Evolutionary conservation across 2,888 invertebrate genomes (phyloP).

Genomic region (Emmelina monodactyla): DNA sequence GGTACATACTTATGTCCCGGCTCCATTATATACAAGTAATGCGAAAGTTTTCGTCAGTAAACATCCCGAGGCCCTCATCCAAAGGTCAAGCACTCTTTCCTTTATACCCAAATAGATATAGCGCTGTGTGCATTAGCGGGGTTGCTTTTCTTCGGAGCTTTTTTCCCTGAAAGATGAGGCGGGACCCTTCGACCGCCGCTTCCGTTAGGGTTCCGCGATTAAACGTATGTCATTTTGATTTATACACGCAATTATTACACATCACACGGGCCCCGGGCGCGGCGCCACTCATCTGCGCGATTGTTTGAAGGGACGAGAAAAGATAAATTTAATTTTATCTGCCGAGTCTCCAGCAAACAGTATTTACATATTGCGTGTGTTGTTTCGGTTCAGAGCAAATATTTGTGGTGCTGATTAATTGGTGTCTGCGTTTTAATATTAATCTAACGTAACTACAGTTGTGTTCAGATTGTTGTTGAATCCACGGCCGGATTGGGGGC

Average conservation of each 20-base stretch:
- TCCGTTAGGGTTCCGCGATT: slow-evolving; percentile 42
- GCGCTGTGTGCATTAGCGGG: slow-evolving; percentile 51
- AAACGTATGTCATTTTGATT: slow-evolving; percentile 58
- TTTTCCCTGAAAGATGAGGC: slow-evolving; percentile 25
- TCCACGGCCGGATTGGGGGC: not conserved
- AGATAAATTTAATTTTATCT: slow-evolving; percentile 16
- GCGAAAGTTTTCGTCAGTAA: slow-evolving; percentile 10
- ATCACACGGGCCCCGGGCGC: slow-evolving; percentile 17
- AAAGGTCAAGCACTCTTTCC: slow-evolving; percentile 48
- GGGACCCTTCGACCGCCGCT: slow-evolving; percentile 23
- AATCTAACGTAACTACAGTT: slow-evolving; percentile 13
- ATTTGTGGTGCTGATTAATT: slow-evolving; percentile 24
- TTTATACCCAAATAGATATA: slow-evolving; percentile 54
- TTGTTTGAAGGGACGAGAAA: slow-evolving; percentile 14
- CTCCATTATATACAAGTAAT: too few species aligned
- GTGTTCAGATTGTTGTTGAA: not conserved
- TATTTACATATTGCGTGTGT: slow-evolving; percentile 22
- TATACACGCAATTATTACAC: slow-evolving; percentile 47
- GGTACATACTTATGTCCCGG: too few species aligned
- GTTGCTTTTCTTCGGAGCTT: slow-evolving; percentile 42
- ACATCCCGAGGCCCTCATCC: slow-evolving; percentile 25
- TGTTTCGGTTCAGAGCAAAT: slow-evolving; percentile 19
- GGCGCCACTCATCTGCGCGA: slow-evolving; percentile 19
- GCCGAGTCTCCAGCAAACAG: slow-evolving; percentile 21
- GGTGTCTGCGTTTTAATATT: slow-evolving; percentile 17